A percentile compares a stretch with the other conserved stretches of the same genome.
Evolutionary conservation across 1,140 invertebrate genomes (phyloP).

Genomic region (Elymnias hypermnestra): DNA sequence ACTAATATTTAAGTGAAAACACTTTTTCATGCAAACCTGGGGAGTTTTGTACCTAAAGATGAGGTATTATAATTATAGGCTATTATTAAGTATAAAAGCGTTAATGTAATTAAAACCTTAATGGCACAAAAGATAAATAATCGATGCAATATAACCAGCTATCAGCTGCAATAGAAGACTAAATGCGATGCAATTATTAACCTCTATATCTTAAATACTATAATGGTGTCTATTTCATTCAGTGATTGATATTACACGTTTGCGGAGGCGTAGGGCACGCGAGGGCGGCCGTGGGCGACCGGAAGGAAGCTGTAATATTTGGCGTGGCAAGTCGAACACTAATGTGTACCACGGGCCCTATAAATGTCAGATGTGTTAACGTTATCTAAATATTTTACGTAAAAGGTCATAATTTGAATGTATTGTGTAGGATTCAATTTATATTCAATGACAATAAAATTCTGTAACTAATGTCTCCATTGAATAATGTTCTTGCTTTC

Average conservation of each 20-base stretch:
- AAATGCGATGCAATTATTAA: slow-evolving; percentile 29
- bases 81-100: no score
- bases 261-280: slow-evolving; percentile 35
- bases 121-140: no score
- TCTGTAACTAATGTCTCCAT: no score
- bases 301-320: slow-evolving; percentile 60
- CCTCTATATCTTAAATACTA: slow-evolving; percentile 29
- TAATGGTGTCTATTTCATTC: slow-evolving; percentile 48
- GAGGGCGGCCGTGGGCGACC: slow-evolving; percentile 55
- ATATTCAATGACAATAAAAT: no score
- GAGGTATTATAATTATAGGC: no score
- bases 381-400: neutral
- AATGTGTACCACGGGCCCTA: neutral
- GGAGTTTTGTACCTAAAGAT: no score
- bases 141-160: slow-evolving; percentile 15
- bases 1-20: no score
- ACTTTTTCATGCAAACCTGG: no score
- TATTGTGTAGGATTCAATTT: no score
- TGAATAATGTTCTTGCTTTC: no score
- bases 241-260: slow-evolving; percentile 50
- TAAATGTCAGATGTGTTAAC: neutral
- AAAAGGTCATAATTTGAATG: no score
- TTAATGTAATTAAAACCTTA: no score
- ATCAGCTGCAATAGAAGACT: slow-evolving; percentile 17
- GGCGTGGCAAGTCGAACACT: slow-evolving; percentile 16